Evolutionary conservation across 2,888 invertebrate species (phyloP).

Genomic region (Stenchaetothrips biformis): DNA sequence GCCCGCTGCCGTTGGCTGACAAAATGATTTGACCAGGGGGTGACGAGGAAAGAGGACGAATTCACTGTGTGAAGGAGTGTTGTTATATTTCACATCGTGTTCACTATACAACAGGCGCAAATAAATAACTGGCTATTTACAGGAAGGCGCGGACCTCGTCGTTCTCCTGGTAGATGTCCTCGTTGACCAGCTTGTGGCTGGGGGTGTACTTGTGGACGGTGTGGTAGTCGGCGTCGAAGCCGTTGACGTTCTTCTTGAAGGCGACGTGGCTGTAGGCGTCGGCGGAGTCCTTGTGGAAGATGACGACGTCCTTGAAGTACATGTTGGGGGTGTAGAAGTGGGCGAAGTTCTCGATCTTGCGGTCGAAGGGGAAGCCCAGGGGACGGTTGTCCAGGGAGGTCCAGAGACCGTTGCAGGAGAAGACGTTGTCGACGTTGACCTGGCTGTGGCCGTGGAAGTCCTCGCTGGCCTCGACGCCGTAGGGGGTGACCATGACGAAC

Average conservation of each 20-base stretch:
- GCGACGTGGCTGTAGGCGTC: slow-evolving; percentile 37
- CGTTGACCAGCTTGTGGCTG: slow-evolving; percentile 26
- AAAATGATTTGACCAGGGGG: too few species aligned
- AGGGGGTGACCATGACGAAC: slow-evolving; percentile 56
- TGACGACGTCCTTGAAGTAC: slow-evolving; percentile 55
- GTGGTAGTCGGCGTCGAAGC: not conserved
- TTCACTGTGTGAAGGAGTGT: slow-evolving; percentile 48
- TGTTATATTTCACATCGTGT: not conserved
- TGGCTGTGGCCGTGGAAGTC: slow-evolving; percentile 48
- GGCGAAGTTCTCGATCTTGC: slow-evolving; percentile 53
- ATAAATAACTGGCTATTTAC: not conserved
- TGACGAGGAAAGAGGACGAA: too few species aligned
- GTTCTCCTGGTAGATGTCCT: slow-evolving; percentile 39
- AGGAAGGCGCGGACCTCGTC: slow-evolving; percentile 39
- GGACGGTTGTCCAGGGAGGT: slow-evolving; percentile 55
- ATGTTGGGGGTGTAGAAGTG: slow-evolving; percentile 62
- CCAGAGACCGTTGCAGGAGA: slow-evolving; percentile 50
- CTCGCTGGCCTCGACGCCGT: slow-evolving; percentile 42
- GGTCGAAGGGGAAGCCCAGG: slow-evolving; percentile 70
- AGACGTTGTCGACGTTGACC: slow-evolving; percentile 41
- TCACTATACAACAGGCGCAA: too few species aligned
- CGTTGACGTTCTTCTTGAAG: slow-evolving; percentile 13
- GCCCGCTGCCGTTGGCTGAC: too few species aligned
- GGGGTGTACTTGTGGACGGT: not conserved
- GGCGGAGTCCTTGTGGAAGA: slow-evolving; percentile 56